phyloP scores from a whole-genome alignment of 2,888 invertebrate genomes.

The Hedya salicella region DNA sequence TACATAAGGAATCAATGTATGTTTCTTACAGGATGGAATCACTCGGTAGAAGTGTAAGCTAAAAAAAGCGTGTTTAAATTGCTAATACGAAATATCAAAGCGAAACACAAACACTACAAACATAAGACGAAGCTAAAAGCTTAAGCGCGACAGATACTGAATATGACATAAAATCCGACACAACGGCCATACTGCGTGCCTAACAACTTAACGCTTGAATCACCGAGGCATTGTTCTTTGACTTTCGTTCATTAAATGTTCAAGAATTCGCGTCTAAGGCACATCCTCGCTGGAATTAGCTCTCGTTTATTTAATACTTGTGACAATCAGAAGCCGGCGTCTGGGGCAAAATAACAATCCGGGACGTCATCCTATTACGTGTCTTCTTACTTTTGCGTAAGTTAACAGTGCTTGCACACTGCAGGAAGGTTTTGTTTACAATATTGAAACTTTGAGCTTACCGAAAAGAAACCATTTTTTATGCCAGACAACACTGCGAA shows the following conservation, averaged over 20 bases:
- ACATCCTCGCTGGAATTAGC: constrained; percentile 65
- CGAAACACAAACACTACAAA: constrained; percentile 12
- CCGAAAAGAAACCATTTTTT: too few species aligned
- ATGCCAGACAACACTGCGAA: too few species aligned
- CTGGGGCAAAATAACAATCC: constrained; percentile 64
- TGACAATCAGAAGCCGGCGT: constrained; percentile 64
- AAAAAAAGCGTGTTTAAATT: not conserved
- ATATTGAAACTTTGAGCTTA: not conserved
- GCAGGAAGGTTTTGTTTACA: constrained; percentile 11
- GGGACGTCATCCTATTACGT: constrained; percentile 66
- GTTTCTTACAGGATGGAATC: too few species aligned
- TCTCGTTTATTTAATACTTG: constrained; percentile 74
- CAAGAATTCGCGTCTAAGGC: constrained; percentile 57
- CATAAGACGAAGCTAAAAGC: constrained; percentile 31
- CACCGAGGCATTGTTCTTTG: constrained; percentile 59
- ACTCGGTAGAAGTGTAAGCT: too few species aligned
- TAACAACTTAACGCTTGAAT: constrained; percentile 55
- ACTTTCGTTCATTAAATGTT: constrained; percentile 65
- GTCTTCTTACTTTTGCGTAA: constrained; percentile 57
- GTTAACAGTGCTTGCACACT: constrained; percentile 47
- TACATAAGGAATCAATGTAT: too few species aligned
- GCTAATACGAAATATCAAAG: not conserved
- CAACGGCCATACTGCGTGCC: constrained; percentile 35
- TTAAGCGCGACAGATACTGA: constrained; percentile 36
- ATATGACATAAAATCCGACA: constrained; percentile 42